Conservation (phyloP, 2,888 invertebrate genomes). For the Monoplex corrugatus region DNA sequence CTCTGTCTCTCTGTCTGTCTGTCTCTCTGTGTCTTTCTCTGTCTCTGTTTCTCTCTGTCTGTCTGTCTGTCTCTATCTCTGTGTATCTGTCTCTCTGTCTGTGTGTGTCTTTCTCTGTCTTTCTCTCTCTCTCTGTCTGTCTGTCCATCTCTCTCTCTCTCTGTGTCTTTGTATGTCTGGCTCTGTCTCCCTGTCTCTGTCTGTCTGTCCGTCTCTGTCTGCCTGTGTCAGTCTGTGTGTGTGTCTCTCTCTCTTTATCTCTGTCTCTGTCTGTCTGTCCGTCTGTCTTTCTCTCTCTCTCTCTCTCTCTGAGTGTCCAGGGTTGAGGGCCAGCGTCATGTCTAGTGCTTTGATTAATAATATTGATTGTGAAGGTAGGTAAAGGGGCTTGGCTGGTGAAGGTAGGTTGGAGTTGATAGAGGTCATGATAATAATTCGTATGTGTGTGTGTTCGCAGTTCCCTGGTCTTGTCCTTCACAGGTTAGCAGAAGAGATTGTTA, state of each 20-base stretch:
- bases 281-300: conserved; percentile 1
- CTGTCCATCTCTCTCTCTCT: conserved; percentile 24
- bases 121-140: conserved; percentile 19
- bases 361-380: too few relatives aligned
- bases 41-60: not conserved
- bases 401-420: too few relatives aligned
- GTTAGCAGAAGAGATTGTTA: too few relatives aligned
- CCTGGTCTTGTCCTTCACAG: too few relatives aligned
- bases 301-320: too few relatives aligned
- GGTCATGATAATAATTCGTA: too few relatives aligned
- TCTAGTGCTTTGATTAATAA: too few relatives aligned
- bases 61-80: conserved; percentile 26
- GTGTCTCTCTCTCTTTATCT: conserved; percentile 13
- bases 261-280: conserved; percentile 8
- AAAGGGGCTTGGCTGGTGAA: too few relatives aligned
- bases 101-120: conserved; percentile 14
- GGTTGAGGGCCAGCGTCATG: too few relatives aligned
- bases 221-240: too few relatives aligned
- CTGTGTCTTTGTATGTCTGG: not conserved
- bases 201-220: too few relatives aligned
- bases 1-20: not conserved
- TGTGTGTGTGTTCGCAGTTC: too few relatives aligned
- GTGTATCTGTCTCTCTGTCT: conserved; percentile 12
- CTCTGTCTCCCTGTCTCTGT: conserved; percentile 11
- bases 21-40: not conserved